A percentile compares a stretch with the other conserved stretches of the same genome.
Conservation (phyloP, 2,113 vertebrate genomes). For the Burhinus bistriatus region DNA sequence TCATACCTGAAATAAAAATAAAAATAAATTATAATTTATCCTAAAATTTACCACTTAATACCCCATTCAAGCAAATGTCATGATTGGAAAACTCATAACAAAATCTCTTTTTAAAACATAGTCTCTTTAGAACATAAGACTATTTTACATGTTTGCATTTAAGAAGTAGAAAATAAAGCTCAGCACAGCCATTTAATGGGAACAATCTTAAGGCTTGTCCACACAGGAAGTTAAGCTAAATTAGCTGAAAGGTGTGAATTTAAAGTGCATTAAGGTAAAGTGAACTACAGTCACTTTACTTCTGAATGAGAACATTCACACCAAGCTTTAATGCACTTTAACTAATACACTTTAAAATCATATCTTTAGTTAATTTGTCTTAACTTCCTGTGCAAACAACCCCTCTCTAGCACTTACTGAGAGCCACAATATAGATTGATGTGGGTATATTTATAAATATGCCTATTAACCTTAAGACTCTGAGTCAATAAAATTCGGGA, state of each 20-base stretch:
- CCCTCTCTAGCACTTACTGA: constrained; percentile 46
- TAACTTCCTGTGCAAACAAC: constrained; percentile 58
- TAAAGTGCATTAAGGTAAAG: constrained; percentile 64
- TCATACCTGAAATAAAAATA: not conserved
- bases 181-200: constrained; percentile 30
- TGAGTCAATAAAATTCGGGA: constrained; percentile 41
- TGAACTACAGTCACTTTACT: constrained; percentile 51
- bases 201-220: constrained; percentile 65
- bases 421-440: constrained; percentile 57
- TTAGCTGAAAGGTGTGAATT: constrained; percentile 69
- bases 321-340: constrained; percentile 47
- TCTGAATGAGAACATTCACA: constrained; percentile 66
- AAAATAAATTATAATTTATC: not conserved
- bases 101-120: not conserved
- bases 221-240: constrained; percentile 50
- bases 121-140: not conserved
- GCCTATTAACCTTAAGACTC: constrained; percentile 53
- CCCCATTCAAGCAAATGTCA: not conserved
- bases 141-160: constrained; percentile 25
- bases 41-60: not conserved
- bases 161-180: constrained; percentile 62
- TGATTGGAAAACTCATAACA: not conserved
- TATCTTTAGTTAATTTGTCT: constrained; percentile 65
- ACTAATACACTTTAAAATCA: constrained; percentile 57
- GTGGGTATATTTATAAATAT: constrained; percentile 56